Conservation (phyloP, 2,797 vertebrate genomes). For the Knipowitschia caucasica region DNA sequence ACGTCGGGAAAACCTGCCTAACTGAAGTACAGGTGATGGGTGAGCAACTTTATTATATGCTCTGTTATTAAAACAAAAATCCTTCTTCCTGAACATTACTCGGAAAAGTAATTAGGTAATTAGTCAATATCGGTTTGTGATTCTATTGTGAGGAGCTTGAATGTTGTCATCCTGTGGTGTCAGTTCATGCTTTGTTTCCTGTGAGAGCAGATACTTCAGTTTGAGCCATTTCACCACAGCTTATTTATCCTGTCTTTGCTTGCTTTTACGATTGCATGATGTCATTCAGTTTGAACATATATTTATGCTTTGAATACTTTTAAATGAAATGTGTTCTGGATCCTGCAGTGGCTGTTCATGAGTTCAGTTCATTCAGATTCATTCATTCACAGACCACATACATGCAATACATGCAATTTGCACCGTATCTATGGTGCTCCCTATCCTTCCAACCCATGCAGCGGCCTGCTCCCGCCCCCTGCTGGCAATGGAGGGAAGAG, state of each 20-base stretch:
- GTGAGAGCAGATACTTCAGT: conserved; percentile 15
- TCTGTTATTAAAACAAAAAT: no score
- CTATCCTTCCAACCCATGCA: conserved; percentile 83
- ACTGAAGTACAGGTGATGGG: no score
- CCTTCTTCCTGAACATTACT: no score
- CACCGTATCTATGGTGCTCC: conserved; percentile 63
- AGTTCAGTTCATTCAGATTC: conserved; percentile 10
- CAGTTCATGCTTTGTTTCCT: conserved; percentile 17
- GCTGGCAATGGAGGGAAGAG: conserved; percentile 60
- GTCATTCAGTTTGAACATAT: conserved; percentile 47
- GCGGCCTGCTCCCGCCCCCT: conserved; percentile 64
- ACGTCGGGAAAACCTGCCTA: no score
- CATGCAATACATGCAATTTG: conserved; percentile 40
- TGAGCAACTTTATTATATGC: no score
- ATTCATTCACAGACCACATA: conserved; percentile 19
- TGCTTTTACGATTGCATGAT: conserved; percentile 60
- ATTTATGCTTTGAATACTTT: conserved; percentile 22
- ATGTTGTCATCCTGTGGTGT: conserved; percentile 29
- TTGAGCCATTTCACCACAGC: conserved; percentile 42
- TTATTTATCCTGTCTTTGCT: conserved; percentile 60
- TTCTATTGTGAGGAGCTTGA: conserved; percentile 16
- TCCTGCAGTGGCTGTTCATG: conserved; percentile 55
- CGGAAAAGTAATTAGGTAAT: no score
- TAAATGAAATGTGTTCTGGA: conserved; percentile 67
- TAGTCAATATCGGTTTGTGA: no score